Evolutionary conservation across 1,140 invertebrate genomes (phyloP), one percentile per base, ranked within the genome.

Genomic region (Caenorhabditis tropicalis): DNA sequence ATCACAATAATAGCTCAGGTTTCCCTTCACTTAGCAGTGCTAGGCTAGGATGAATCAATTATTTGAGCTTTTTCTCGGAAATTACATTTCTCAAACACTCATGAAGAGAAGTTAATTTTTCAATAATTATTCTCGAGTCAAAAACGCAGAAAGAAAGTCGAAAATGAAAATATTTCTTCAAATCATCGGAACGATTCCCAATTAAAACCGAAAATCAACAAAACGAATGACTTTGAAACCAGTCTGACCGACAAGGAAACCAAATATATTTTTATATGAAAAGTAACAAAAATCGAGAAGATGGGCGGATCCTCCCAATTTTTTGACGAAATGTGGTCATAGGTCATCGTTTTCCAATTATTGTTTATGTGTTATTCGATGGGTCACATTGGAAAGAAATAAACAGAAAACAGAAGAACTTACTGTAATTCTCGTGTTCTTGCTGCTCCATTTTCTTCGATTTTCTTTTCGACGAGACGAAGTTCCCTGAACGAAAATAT

Each of bases 401-500:
- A 10, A n/a, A 58, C 21, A 58, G 27, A 58, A 58, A 53, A 19
- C 7, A 60, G 27, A 29, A 60, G 9, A 60, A 60, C 53, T 58
- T 70, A 70, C 60, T 39, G 60, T 70, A 70, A 24, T 70, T 70
- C 60, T 39, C 19, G 29, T 36, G 60, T 36, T 33, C 60, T 1
- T 70, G 60, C 60, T 19, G 39, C 19, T 39, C 31, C 60, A n/a
- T 70, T 70, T 19, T 70, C 60, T 27, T 70, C 60, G 19, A 70
- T 70, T 36, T 70, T 70, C 19, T 70, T 70, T 19, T 70, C 60
- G 60, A 70, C 60, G 4, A 70, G 31, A 36, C n/a, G 36, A 16
- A 70, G 60, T 19, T 70, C 60, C 33, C 60, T 70, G 60, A 70
- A 65, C 33, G 21, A n/a, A 16, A 5, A 16, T n/a, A 19, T n/a